Base-by-base conservation (phyloP, 2,113 vertebrate genomes). In the Camelus dromedarius region DNA sequence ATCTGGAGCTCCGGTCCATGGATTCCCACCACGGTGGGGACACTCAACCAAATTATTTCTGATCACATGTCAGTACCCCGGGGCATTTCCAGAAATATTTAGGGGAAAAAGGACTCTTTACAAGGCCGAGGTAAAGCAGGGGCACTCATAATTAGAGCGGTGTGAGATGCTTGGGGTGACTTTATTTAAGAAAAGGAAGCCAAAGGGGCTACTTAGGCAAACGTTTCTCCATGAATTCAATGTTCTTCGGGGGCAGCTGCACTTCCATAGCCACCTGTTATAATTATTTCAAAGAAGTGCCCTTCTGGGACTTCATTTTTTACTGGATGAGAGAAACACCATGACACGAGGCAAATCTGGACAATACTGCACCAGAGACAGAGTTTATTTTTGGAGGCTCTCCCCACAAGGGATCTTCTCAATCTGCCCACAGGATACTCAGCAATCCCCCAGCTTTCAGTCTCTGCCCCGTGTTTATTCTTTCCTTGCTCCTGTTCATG, bases 51-150 rank as follows among this genome's bases (percentile, higher is more conserved):
- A 76, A 62, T 58, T 82, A 60, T 75, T 95, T 95, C 72, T 64
- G 52, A 60, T 52, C 24, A n/a, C 62, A 48, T 22, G 35, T 86
- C 50, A 58, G 80, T 30, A 81, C 52, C 18, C 8, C 42, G 54
- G n/a, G 73, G n/a, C 62, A 75, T 80, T 97, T 93, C 67, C 64
- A 93, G 69, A 96, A 89, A 89, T 91, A 86, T 70, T 91, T 92
- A 89, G 46, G 58, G 77, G 64, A 83, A 70, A 70, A 93, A 69
- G 13, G 38, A 92, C 50, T 92, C 83, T 89, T 83, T 79, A 79
- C 50, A 73, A 92, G 62, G 35, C 35, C 19, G 79, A 95, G 48
- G 69, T 76, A 73, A 91, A 82, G 6, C 22, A 89, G 67, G 77
- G 58, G 75, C 52, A 91, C 79, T 42, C 62, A 58, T 46, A 81